These are phyloP conservation scores for Tenthredo scrophulariae DNA, from an alignment of 2,888 invertebrate genomes.

Conservation along the genomic window DNA sequence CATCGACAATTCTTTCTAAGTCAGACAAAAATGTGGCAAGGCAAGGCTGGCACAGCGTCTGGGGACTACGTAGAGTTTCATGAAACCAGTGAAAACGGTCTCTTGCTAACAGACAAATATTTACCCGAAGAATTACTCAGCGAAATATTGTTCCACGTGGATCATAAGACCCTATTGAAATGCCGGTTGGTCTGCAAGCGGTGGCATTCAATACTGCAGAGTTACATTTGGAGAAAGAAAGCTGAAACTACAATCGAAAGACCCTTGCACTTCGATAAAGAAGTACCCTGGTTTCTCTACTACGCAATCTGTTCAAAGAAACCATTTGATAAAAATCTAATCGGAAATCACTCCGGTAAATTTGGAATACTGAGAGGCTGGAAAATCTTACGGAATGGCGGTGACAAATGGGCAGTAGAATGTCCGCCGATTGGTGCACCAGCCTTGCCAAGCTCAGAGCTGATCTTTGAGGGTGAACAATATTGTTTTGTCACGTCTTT, in stretches of 20 bases:
- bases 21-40: slow-evolving; percentile 57
- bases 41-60: slow-evolving; percentile 47
- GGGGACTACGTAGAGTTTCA: slow-evolving; percentile 57
- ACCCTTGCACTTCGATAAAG: slow-evolving; percentile 67
- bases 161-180: slow-evolving; percentile 74
- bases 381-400: slow-evolving; percentile 75
- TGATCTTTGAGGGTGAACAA: slow-evolving; percentile 76
- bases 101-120: slow-evolving; percentile 71
- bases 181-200: slow-evolving; percentile 79
- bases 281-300: slow-evolving; percentile 77
- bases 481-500: slow-evolving; percentile 82
- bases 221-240: slow-evolving; percentile 76
- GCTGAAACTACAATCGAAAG: slow-evolving; percentile 67
- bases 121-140: slow-evolving; percentile 79
- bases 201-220: slow-evolving; percentile 79
- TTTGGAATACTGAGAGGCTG: slow-evolving; percentile 75
- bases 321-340: slow-evolving; percentile 78
- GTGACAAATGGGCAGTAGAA: slow-evolving; percentile 79
- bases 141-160: slow-evolving; percentile 76
- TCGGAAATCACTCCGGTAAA: slow-evolving; percentile 80
- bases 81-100: slow-evolving; percentile 73
- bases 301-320: slow-evolving; percentile 76
- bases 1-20: neutral
- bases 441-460: slow-evolving; percentile 75
- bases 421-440: slow-evolving; percentile 78